These are phyloP conservation scores for Cydia pomonella DNA, from an alignment of 1,140 invertebrate genomes.

Conservation along the genomic window DNA sequence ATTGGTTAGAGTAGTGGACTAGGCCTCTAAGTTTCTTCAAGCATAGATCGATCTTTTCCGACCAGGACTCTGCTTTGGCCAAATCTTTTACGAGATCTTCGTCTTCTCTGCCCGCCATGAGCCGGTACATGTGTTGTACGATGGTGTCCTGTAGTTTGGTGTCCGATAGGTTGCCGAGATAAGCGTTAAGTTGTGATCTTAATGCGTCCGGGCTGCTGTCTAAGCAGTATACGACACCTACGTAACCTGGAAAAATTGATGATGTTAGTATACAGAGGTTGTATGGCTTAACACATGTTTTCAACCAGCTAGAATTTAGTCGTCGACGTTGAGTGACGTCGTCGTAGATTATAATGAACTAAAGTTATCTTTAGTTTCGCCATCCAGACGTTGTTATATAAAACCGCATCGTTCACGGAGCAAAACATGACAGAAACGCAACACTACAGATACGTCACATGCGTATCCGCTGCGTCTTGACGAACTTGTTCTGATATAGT, in stretches of 20 bases:
- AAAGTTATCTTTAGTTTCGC: no score
- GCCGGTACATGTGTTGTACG: slow-evolving; percentile 38
- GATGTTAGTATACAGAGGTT: neutral
- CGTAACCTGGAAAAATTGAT: slow-evolving; percentile 37
- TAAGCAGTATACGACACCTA: slow-evolving; percentile 42
- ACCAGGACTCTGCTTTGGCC: slow-evolving; percentile 36
- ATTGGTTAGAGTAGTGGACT: slow-evolving; percentile 38
- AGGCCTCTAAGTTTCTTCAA: slow-evolving; percentile 36
- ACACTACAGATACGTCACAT: no score
- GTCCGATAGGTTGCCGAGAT: slow-evolving; percentile 38
- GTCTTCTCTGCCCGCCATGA: slow-evolving; percentile 37
- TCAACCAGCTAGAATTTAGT: no score
- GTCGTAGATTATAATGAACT: no score
- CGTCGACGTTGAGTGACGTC: no score
- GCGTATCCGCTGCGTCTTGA: no score
- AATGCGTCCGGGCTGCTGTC: slow-evolving; percentile 46
- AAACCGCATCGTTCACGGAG: no score
- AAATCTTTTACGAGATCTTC: slow-evolving; percentile 39
- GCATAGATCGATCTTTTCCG: slow-evolving; percentile 38
- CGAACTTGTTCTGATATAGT: no score
- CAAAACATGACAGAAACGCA: no score
- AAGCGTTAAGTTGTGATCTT: slow-evolving; percentile 36
- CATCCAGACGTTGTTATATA: no score
- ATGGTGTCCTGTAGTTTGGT: slow-evolving; percentile 39
- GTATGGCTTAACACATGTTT: no score